These are phyloP conservation scores for Ganaspis sp. DNA, from an alignment of 1,140 invertebrate genomes.

Conservation along the genomic window DNA sequence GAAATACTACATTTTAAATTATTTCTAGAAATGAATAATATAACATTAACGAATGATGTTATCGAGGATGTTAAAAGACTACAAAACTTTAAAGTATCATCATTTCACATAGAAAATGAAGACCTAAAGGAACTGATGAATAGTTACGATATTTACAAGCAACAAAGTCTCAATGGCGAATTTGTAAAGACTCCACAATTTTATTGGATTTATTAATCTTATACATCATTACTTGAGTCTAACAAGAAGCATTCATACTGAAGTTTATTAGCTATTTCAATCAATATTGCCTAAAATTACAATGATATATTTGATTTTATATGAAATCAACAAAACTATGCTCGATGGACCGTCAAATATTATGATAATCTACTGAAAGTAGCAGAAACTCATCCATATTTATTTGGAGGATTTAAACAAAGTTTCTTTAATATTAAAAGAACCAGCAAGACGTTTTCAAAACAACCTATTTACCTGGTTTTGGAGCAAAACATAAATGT, in stretches of 20 bases:
- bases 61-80: background rate
- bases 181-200: conserved; percentile 53
- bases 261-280: conserved; percentile 54
- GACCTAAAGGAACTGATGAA: background rate
- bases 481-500: conserved; percentile 58
- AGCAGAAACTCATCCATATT: conserved; percentile 51
- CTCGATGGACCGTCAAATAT: conserved; percentile 55
- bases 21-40: too few relatives aligned
- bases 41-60: too few relatives aligned
- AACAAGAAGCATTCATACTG: conserved; percentile 53
- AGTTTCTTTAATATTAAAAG: conserved; percentile 50
- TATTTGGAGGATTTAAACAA: conserved; percentile 43
- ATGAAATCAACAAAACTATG: conserved; percentile 64
- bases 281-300: conserved; percentile 51
- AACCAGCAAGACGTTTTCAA: conserved; percentile 48
- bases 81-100: background rate
- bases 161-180: conserved; percentile 41
- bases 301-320: conserved; percentile 60
- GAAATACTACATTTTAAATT: background rate
- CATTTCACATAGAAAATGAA: too few relatives aligned
- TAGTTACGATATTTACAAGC: conserved; percentile 47
- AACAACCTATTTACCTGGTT: conserved; percentile 44
- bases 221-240: conserved; percentile 51
- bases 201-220: conserved; percentile 47
- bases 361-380: conserved; percentile 39